Conservation (phyloP, 2,888 invertebrate genomes). For the Eudasyphora cyanicolor region DNA sequence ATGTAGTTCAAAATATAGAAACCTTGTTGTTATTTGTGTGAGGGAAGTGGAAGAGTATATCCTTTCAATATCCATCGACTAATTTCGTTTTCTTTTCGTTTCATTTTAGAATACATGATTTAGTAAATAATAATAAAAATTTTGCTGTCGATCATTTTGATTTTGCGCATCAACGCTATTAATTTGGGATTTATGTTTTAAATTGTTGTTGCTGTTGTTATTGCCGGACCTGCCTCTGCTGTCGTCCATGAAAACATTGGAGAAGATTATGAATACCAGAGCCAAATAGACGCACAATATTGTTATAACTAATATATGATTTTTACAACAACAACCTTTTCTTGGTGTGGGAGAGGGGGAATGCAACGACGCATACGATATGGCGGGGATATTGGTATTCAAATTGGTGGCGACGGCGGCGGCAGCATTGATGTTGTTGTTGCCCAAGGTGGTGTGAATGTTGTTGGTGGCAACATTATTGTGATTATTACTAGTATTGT, state of each 20-base stretch:
- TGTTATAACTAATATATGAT: slow-evolving; percentile 76
- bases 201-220: slow-evolving; percentile 57
- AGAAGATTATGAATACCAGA: slow-evolving; percentile 75
- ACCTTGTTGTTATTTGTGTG: slow-evolving; percentile 39
- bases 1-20: slow-evolving; percentile 18
- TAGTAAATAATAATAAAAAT: slow-evolving; percentile 75
- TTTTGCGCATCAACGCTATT: slow-evolving; percentile 64
- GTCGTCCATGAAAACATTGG: slow-evolving; percentile 75
- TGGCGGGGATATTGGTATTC: slow-evolving; percentile 15
- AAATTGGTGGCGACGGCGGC: slow-evolving; percentile 22
- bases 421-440: slow-evolving; percentile 24
- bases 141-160: slow-evolving; percentile 73
- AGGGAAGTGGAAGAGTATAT: neutral
- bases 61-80: neutral
- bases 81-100: neutral
- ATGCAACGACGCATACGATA: slow-evolving; percentile 28
- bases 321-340: slow-evolving; percentile 76
- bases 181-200: slow-evolving; percentile 67
- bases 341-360: slow-evolving; percentile 36
- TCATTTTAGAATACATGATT: slow-evolving; percentile 75
- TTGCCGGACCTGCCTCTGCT: too few species aligned
- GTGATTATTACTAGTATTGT: neutral
- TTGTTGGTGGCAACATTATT: neutral
- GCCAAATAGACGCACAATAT: slow-evolving; percentile 76
- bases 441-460: slow-evolving; percentile 3